Evolutionary conservation across 2,888 invertebrate genomes (phyloP).

Genomic region (Drosophila subsilvestris): DNA sequence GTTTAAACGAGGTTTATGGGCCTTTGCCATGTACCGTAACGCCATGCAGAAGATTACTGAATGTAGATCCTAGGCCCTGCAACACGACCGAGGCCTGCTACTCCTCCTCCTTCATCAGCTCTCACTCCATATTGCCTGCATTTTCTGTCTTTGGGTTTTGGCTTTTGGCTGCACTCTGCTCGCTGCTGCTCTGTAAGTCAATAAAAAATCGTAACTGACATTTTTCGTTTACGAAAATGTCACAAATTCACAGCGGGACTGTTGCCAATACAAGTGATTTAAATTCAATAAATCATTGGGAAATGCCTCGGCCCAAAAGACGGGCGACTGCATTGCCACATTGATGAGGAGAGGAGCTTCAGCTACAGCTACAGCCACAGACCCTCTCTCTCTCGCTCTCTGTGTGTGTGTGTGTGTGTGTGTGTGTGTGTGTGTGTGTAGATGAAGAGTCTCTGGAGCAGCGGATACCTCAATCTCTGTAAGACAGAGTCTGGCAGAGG

Average conservation of each 20-base stretch:
- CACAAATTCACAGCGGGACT: constrained; percentile 84
- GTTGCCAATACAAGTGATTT: constrained; percentile 84
- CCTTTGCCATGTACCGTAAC: constrained; percentile 70
- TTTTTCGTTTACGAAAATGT: constrained; percentile 84
- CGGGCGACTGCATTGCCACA: constrained; percentile 41
- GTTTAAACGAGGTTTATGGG: constrained; percentile 67
- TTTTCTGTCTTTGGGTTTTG: constrained; percentile 18
- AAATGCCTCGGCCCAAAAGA: constrained; percentile 53
- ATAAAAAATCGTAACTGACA: constrained; percentile 83
- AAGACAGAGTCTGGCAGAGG: constrained; percentile 40
- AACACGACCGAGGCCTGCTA: no score
- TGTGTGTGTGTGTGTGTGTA: background rate
- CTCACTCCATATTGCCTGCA: constrained; percentile 3
- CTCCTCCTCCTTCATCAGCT: background rate
- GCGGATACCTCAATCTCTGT: constrained; percentile 29
- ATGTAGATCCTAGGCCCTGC: constrained; percentile 60
- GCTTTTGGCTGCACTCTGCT: background rate
- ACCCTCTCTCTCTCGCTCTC: constrained; percentile 23
- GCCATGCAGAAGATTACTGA: constrained; percentile 40
- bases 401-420: background rate
- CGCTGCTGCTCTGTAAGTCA: constrained; percentile 45
- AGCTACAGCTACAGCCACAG: constrained; percentile 25
- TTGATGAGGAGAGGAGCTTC: constrained; percentile 58
- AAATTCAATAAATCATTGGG: constrained; percentile 83
- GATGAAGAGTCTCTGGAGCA: constrained; percentile 12